Conservation (phyloP, 2,888 invertebrate genomes). For the Microplitis manilae region DNA sequence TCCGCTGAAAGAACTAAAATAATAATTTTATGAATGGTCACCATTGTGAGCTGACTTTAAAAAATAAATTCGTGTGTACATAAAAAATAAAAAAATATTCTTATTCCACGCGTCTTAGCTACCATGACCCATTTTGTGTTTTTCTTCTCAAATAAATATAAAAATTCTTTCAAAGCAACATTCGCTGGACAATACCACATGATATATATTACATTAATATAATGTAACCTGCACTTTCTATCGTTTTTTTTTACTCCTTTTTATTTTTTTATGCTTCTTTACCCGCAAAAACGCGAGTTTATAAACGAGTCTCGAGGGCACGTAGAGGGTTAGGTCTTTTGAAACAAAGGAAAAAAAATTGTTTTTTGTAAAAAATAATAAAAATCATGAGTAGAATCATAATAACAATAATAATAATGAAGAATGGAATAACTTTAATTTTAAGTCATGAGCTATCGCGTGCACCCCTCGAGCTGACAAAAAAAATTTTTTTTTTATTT, state of each 20-base stretch:
- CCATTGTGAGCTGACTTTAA: constrained; percentile 18
- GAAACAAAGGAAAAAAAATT: background rate
- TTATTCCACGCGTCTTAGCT: constrained; percentile 11
- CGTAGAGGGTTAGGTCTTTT: background rate
- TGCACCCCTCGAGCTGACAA: constrained; percentile 37
- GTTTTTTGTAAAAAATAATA: too few relatives aligned
- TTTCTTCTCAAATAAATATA: constrained; percentile 2
- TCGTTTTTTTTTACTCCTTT: background rate
- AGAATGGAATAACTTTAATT: constrained; percentile 2
- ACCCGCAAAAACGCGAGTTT: background rate
- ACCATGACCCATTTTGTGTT: constrained; percentile 30
- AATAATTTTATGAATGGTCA: constrained; percentile 26
- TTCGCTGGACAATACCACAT: background rate
- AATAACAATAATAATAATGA: too few relatives aligned
- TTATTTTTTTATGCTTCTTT: background rate
- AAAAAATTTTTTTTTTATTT: background rate
- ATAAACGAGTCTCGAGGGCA: constrained; percentile 1
- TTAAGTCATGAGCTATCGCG: constrained; percentile 21
- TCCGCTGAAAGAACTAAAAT: background rate
- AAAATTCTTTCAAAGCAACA: background rate
- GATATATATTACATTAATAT: constrained; percentile 5
- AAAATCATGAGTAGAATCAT: too few relatives aligned
- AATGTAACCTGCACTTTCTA: constrained; percentile 12
- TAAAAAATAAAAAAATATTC: constrained; percentile 17
- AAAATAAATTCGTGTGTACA: constrained; percentile 30